These are phyloP conservation scores for Neotragus moschatus DNA, from an alignment of 2,113 vertebrate genomes.

Conservation along the genomic window DNA sequence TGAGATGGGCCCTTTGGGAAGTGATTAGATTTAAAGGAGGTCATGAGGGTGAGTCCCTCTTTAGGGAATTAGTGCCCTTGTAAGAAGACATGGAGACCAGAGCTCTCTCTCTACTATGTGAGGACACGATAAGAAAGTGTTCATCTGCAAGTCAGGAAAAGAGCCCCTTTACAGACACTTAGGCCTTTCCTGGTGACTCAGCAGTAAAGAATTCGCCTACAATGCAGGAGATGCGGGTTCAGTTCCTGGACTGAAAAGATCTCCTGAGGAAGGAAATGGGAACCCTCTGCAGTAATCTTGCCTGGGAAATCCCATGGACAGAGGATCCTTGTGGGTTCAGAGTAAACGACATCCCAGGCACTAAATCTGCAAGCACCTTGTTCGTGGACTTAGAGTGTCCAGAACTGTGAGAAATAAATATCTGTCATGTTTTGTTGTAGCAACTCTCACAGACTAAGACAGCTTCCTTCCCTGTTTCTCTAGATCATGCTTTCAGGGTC, in stretches of 20 bases:
- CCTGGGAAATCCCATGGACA: background rate
- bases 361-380: background rate
- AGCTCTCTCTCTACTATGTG: background rate
- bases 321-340: background rate
- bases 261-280: background rate
- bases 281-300: background rate
- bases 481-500: background rate
- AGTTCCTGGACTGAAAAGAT: background rate
- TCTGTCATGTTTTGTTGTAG: no score
- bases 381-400: background rate
- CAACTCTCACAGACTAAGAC: accelerated
- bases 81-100: background rate
- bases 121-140: background rate
- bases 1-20: background rate
- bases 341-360: background rate
- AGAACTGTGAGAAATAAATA: background rate
- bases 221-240: background rate
- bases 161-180: background rate
- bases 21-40: background rate
- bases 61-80: background rate
- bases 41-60: background rate
- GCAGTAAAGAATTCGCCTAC: background rate
- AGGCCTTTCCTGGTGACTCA: background rate
- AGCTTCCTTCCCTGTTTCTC: background rate
- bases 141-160: no score